Conservation (phyloP, 2,888 invertebrate species). For the Bursaphelenchus okinawaensis region DNA sequence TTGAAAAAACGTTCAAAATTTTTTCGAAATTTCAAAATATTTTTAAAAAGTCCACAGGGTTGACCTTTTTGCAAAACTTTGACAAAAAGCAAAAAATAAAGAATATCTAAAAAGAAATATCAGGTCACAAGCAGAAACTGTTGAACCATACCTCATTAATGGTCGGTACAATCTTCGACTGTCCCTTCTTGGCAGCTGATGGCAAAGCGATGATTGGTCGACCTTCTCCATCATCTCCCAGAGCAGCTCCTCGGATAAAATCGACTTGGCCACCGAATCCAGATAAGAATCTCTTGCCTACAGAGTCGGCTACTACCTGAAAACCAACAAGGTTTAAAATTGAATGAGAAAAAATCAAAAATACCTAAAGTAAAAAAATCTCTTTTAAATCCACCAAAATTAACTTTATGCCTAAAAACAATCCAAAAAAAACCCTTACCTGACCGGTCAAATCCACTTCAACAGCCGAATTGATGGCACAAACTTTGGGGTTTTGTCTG, state of each 20-base stretch:
- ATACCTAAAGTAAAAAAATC: no score
- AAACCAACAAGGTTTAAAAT: no score
- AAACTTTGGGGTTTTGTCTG: constrained; percentile 79
- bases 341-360: no score
- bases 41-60: neutral
- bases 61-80: no score
- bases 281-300: constrained; percentile 71
- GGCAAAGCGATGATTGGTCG: constrained; percentile 80
- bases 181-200: constrained; percentile 71
- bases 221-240: constrained; percentile 76
- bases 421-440: constrained; percentile 58
- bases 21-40: no score
- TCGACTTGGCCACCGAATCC: constrained; percentile 78
- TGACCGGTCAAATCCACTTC: constrained; percentile 92
- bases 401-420: no score
- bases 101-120: no score
- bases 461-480: constrained; percentile 91
- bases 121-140: neutral
- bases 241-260: constrained; percentile 83
- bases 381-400: no score
- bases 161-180: constrained; percentile 76
- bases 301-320: constrained; percentile 78
- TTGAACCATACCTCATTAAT: constrained; percentile 68
- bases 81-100: no score
- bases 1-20: neutral